Percentiles rank a stretch among this genome's conserved stretches.
These are phyloP conservation scores for Cheilosia variabilis DNA, from an alignment of 2,888 invertebrate species.

Conservation along the genomic window DNA sequence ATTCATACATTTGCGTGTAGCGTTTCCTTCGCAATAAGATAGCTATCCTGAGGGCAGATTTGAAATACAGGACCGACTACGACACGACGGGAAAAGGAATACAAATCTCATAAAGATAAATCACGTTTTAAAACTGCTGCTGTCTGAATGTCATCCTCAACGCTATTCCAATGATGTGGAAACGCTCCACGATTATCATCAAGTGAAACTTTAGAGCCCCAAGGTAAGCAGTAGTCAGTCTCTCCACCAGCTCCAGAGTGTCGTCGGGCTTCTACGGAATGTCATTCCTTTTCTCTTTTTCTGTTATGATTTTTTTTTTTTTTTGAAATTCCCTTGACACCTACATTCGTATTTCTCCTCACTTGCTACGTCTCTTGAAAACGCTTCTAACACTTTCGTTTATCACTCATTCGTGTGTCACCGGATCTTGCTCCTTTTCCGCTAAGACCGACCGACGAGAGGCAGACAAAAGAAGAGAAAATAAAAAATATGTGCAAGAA, in stretches of 20 bases:
- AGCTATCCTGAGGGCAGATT: slow-evolving; percentile 1
- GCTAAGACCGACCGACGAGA: slow-evolving; percentile 6
- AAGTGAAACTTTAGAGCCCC: slow-evolving; percentile 61
- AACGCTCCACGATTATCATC: slow-evolving; percentile 66
- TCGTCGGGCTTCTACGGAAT: slow-evolving; percentile 28
- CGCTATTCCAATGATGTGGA: slow-evolving; percentile 61
- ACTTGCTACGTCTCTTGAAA: slow-evolving; percentile 4
- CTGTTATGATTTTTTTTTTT: slow-evolving; percentile 33
- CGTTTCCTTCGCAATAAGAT: not conserved
- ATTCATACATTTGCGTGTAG: not conserved
- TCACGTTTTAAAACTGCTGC: slow-evolving; percentile 55
- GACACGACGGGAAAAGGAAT: slow-evolving; percentile 8
- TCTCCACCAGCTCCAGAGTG: slow-evolving; percentile 32
- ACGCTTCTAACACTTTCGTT: slow-evolving; percentile 53
- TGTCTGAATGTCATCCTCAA: slow-evolving; percentile 44
- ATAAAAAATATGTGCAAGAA: slow-evolving; percentile 19
- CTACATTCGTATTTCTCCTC: slow-evolving; percentile 22
- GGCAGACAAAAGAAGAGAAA: not conserved
- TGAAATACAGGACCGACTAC: slow-evolving; percentile 7
- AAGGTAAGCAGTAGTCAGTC: slow-evolving; percentile 44
- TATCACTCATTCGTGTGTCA: slow-evolving; percentile 64
- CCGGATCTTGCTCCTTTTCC: slow-evolving; percentile 1
- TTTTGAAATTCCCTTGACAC: slow-evolving; percentile 54
- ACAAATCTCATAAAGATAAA: slow-evolving; percentile 67
- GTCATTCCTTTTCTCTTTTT: slow-evolving; percentile 27